These are phyloP conservation scores for Lepus townsendii DNA, from an alignment of 2,797 vertebrate species.

Conservation along the genomic window DNA sequence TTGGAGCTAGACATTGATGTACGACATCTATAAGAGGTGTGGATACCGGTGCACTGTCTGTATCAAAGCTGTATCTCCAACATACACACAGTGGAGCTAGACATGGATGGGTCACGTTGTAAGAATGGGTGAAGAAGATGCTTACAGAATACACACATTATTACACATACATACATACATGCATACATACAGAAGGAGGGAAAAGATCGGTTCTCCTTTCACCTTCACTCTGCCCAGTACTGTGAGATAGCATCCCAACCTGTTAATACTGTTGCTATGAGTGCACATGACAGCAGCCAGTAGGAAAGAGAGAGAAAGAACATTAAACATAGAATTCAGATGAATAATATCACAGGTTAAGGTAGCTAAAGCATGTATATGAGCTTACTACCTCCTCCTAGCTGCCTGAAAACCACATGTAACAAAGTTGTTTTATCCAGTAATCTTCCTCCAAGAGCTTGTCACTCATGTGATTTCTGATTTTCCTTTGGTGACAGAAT, in stretches of 20 bases:
- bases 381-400: neutral
- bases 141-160: neutral
- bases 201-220: constrained; percentile 9
- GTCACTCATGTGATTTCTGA: neutral
- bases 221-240: neutral
- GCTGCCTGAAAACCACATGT: neutral
- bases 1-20: neutral
- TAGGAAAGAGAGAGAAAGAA: neutral
- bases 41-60: neutral
- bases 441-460: neutral
- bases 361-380: neutral
- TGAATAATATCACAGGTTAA: neutral
- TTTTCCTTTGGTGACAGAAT: neutral
- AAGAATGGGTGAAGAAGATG: constrained; percentile 11
- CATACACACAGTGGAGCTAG: too few species aligned
- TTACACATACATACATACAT: neutral
- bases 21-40: neutral
- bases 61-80: too few species aligned
- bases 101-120: neutral
- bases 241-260: neutral
- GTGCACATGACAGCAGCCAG: neutral
- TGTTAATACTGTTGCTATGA: constrained; percentile 15
- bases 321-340: constrained; percentile 30
- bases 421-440: neutral
- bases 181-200: neutral